phyloP scores from a whole-genome alignment of 1,140 invertebrate species.

The Mylabris phalerata region DNA sequence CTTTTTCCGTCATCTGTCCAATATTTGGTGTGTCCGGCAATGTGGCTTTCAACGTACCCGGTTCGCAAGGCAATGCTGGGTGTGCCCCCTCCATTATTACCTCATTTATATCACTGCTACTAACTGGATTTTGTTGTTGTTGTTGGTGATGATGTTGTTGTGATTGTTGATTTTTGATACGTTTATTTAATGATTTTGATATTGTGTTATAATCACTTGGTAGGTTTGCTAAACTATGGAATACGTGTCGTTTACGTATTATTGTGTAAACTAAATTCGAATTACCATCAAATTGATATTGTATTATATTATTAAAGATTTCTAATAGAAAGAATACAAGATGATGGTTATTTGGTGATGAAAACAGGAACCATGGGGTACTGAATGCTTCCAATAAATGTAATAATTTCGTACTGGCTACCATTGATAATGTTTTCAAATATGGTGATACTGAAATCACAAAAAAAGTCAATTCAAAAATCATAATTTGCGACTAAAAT shows the following conservation, averaged over 20 bases:
- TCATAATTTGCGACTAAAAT: too few species aligned
- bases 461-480: too few species aligned
- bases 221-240: slow-evolving; percentile 93
- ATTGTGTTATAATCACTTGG: slow-evolving; percentile 88
- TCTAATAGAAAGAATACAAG: slow-evolving; percentile 97
- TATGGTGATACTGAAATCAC: slow-evolving; percentile 87
- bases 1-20: slow-evolving; percentile 91
- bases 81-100: slow-evolving; percentile 74
- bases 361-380: slow-evolving; percentile 98
- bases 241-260: slow-evolving; percentile 94
- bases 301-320: slow-evolving; percentile 99
- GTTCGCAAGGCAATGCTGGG: slow-evolving; percentile 82
- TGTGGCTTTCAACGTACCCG: slow-evolving; percentile 83
- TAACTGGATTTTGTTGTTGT: slow-evolving; percentile 39
- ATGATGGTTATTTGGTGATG: slow-evolving; percentile 93
- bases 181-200: slow-evolving; percentile 70
- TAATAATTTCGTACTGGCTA: slow-evolving; percentile 93
- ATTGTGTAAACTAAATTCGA: slow-evolving; percentile 98
- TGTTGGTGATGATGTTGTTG: slow-evolving; percentile 73
- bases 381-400: slow-evolving; percentile 98
- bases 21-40: slow-evolving; percentile 70
- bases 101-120: slow-evolving; percentile 49
- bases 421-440: slow-evolving; percentile 98
- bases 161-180: slow-evolving; percentile 47
- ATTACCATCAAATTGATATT: slow-evolving; percentile 99